Evolutionary conservation across 1,140 invertebrate genomes (phyloP).

Genomic region (Maniola jurtina): DNA sequence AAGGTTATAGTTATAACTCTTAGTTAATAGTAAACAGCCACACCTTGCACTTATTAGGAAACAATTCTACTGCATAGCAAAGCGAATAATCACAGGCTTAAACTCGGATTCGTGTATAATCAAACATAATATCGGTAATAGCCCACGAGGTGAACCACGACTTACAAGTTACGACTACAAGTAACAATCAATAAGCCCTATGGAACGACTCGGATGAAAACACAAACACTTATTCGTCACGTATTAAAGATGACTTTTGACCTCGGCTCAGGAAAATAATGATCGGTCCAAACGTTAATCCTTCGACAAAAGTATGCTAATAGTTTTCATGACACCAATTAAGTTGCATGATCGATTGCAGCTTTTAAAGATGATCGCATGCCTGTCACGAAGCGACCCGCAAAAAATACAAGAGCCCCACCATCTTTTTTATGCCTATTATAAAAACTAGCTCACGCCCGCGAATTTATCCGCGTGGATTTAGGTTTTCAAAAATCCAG

Average conservation of each 20-base stretch:
- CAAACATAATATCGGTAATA: constrained; percentile 1
- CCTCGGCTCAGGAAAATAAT: constrained; percentile 37
- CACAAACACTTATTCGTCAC: constrained; percentile 39
- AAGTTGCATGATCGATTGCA: constrained; percentile 47
- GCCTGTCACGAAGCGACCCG: no score
- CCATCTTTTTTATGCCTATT: no score
- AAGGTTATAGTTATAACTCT: no score
- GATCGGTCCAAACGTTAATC: constrained; percentile 29
- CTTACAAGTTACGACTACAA: background rate
- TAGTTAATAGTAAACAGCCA: background rate
- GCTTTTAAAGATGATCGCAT: background rate
- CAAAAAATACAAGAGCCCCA: no score
- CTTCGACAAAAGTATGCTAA: constrained; percentile 34
- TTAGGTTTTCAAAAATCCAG: no score
- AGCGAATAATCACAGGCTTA: background rate
- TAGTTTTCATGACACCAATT: constrained; percentile 43
- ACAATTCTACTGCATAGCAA: background rate
- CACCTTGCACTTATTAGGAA: background rate
- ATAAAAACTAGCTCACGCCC: no score
- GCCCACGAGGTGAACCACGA: constrained; percentile 5
- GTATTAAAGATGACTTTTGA: constrained; percentile 42
- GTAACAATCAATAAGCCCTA: constrained; percentile 18
- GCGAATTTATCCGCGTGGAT: no score
- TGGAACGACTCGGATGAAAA: background rate
- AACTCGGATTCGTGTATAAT: background rate